These are phyloP conservation scores for Pyrrhosoma nymphula DNA, from an alignment of 2,888 invertebrate species.

Conservation along the genomic window DNA sequence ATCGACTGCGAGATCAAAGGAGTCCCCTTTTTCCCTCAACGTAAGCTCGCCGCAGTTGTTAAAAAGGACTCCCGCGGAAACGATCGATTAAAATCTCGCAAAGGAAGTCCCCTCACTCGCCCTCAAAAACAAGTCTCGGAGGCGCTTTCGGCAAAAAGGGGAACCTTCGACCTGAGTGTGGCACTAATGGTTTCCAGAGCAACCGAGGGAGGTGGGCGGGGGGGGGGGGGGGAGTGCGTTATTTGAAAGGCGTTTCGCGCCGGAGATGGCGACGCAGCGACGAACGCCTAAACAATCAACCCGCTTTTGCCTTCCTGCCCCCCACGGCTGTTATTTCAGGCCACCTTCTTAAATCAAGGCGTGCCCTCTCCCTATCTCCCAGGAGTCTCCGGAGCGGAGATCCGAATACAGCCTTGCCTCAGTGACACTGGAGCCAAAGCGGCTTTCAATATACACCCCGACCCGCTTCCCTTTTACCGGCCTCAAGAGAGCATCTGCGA, in stretches of 20 bases:
- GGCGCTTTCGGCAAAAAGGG: neutral
- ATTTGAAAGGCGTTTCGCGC: neutral
- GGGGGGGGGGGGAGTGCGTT: neutral
- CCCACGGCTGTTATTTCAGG: constrained; percentile 11
- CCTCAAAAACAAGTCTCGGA: neutral
- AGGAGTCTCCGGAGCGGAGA: no score
- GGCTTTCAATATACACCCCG: neutral
- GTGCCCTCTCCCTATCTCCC: neutral
- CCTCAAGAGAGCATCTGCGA: no score
- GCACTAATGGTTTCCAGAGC: constrained; percentile 22
- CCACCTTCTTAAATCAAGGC: neutral
- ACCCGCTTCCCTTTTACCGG: no score
- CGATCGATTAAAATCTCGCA: neutral
- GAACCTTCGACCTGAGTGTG: neutral
- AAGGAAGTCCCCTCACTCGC: neutral
- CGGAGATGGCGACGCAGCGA: neutral
- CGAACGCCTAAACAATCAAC: neutral
- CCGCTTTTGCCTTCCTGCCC: neutral
- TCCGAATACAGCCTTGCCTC: neutral
- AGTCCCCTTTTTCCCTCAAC: neutral
- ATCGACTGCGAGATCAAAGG: constrained; percentile 3
- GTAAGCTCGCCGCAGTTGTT: neutral
- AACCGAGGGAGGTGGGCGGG: neutral
- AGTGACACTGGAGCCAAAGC: neutral
- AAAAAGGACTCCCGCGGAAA: constrained; percentile 3